Base-by-base conservation (phyloP, 2,113 vertebrate species). In the Aspiorhynchus laticeps region DNA sequence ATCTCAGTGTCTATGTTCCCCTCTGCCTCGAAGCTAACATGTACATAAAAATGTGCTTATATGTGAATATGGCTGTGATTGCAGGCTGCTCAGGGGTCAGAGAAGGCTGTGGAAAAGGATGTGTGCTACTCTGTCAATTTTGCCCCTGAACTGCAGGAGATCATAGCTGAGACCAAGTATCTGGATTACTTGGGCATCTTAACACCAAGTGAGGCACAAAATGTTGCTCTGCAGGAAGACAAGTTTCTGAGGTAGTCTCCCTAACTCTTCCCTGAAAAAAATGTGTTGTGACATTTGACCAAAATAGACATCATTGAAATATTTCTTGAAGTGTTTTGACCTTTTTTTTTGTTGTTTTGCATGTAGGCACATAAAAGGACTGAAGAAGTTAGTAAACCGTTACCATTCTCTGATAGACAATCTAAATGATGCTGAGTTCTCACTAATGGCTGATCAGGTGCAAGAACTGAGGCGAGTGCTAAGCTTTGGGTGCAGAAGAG, bases 81-180 rank as follows among this genome's bases (percentile, higher is more conserved):
- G 41, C 81, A 83, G 80, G 43, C 61, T 46, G 59, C 19, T 76
- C 67, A 69, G 63, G 69, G 26, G 51, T 28, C 78, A 0, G 92
- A 95, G 0, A 0, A 26, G 24, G 19, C 86, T 12, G 17, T 41
- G 4, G 53, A 93, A 21, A 93, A 61, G 73, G 85, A 0, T 0
- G 0, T 90, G 0, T 31, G 0, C 3, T 98, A 95, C 7, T 1
- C 41, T 1, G 94, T 98, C 56, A 97, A 98, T 90, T 98, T 98
- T 93, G 89, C 96, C 17, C 95, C 94, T 0, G 48, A 90, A 51
- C 92, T 99, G 33, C 94, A 41, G 74, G 96, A 97, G 92, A 95
- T 97, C 2, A 97, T 98, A 7, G 92, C 67, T 3, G 98, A 99
- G 91, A 88, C 96, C 8, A 96, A 96, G 53, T 93, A 95, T 91